These are phyloP conservation scores for Dipodomys spectabilis DNA, from an alignment of 2,113 vertebrate genomes.

Conservation along the genomic window DNA sequence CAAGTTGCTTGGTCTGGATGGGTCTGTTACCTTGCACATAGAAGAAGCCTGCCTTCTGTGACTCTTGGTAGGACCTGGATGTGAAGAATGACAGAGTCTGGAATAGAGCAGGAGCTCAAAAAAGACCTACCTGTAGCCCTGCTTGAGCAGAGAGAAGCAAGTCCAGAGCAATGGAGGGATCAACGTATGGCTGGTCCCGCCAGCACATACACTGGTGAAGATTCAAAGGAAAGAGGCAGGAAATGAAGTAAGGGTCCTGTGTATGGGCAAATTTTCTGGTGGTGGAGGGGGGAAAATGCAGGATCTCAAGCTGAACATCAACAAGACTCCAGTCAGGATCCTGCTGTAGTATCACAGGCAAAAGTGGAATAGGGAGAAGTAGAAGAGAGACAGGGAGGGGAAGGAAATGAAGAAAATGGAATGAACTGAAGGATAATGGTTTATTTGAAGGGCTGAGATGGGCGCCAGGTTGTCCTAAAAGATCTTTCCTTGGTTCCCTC, in stretches of 20 bases:
- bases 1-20: not conserved
- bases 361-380: slow-evolving; percentile 67
- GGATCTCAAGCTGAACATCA: not conserved
- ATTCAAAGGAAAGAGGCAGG: not conserved
- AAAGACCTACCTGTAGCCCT: not conserved
- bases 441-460: not conserved
- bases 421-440: not conserved
- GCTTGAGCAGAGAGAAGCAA: not conserved
- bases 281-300: too few relatives aligned
- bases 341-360: not conserved
- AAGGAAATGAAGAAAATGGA: not conserved
- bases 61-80: not conserved
- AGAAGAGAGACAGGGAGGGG: not conserved
- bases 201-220: not conserved
- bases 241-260: too few relatives aligned
- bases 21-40: not conserved
- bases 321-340: not conserved
- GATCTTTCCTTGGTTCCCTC: not conserved
- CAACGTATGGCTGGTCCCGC: accelerated
- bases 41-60: not conserved
- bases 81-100: not conserved
- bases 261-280: too few relatives aligned
- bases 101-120: not conserved
- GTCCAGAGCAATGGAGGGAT: not conserved
- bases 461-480: not conserved